Conservation (phyloP, 1,140 invertebrate species). For the Euglossa dilemma region DNA sequence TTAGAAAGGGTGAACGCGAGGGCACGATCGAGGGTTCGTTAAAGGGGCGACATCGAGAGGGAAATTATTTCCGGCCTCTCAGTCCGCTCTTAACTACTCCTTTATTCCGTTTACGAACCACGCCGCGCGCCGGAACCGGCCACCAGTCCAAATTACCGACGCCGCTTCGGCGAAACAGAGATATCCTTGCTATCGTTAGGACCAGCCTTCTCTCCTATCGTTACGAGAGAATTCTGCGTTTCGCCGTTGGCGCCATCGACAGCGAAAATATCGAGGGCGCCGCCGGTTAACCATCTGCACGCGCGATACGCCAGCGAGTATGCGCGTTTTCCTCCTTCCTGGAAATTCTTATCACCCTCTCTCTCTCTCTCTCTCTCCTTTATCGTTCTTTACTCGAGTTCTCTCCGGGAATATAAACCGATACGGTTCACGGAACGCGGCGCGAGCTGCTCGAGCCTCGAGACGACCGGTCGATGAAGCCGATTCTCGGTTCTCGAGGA, state of each 20-base stretch:
- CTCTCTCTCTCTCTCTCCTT: slow-evolving; percentile 8
- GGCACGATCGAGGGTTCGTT: slow-evolving; percentile 23
- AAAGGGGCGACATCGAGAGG: slow-evolving; percentile 45
- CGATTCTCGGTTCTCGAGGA: not conserved
- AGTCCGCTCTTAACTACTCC: slow-evolving; percentile 21
- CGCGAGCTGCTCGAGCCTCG: too few species aligned
- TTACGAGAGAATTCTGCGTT: slow-evolving; percentile 49
- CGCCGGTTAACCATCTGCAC: too few species aligned
- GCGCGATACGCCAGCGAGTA: not conserved
- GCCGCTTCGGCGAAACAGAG: not conserved
- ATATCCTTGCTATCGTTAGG: not conserved
- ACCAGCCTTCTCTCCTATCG: not conserved
- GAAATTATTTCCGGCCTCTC: slow-evolving; percentile 37
- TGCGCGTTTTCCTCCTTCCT: not conserved
- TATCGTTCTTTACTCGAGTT: slow-evolving; percentile 1
- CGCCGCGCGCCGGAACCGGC: not conserved
- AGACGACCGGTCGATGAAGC: not conserved
- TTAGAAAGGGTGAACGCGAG: slow-evolving; percentile 20
- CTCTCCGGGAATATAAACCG: not conserved
- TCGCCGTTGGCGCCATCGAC: not conserved
- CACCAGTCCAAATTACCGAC: not conserved
- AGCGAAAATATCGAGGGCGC: too few species aligned
- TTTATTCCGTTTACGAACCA: slow-evolving; percentile 25
- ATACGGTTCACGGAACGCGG: not conserved
- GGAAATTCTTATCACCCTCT: slow-evolving; percentile 24